Conservation (phyloP, 1,140 invertebrate genomes). For the Meloidogyne floridensis region DNA sequence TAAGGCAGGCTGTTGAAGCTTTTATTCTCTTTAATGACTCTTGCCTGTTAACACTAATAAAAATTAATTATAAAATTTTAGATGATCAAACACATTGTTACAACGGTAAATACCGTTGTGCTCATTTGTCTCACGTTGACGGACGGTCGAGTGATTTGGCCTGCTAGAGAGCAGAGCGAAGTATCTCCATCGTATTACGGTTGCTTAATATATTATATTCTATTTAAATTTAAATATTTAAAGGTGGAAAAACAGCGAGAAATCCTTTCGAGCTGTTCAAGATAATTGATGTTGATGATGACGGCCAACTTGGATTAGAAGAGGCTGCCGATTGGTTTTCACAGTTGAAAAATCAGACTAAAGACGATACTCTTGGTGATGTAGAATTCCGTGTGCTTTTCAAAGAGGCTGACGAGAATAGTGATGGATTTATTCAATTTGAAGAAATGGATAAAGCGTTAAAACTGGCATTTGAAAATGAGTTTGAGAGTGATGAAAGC, state of each 20-base stretch:
- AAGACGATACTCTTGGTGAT: not conserved
- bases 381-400: not conserved
- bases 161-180: not conserved
- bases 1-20: too few species aligned
- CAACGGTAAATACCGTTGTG: not conserved
- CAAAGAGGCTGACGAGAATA: not conserved
- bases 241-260: not conserved
- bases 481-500: not conserved
- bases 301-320: not conserved
- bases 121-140: not conserved
- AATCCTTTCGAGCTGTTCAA: not conserved
- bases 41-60: not conserved
- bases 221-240: not conserved
- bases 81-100: not conserved
- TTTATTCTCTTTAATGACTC: not conserved
- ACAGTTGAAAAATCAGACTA: not conserved
- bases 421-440: not conserved
- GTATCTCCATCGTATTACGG: not conserved
- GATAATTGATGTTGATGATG: not conserved
- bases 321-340: not conserved
- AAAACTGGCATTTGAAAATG: not conserved
- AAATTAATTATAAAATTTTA: not conserved
- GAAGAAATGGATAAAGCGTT: not conserved
- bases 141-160: not conserved
- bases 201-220: not conserved